A percentile compares a stretch with the other conserved stretches of the same genome.
Conservation (phyloP, 2,113 vertebrate species). For the Poeciliopsis occidentalis region DNA sequence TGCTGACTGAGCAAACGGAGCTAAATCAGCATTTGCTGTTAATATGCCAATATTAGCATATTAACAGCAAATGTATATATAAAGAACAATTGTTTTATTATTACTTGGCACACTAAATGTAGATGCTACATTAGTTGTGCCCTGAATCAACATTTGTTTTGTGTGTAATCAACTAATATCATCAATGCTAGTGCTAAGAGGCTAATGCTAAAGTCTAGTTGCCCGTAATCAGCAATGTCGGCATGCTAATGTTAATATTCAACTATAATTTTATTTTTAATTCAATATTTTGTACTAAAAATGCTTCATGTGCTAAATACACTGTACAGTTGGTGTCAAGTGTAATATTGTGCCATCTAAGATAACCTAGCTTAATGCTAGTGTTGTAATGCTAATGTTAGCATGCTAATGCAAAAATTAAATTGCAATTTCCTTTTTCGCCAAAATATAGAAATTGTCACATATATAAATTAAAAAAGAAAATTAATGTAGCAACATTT, state of each 20-base stretch:
- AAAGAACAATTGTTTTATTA: no score
- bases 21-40: no score
- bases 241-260: neutral
- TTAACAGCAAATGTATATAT: neutral
- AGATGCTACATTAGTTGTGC: no score
- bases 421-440: neutral
- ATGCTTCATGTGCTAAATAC: neutral
- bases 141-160: no score
- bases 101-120: no score
- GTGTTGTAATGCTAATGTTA: neutral
- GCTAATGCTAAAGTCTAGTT: no score
- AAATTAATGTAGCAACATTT: no score
- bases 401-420: neutral
- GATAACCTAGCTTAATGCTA: neutral
- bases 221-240: neutral
- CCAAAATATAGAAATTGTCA: neutral
- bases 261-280: neutral
- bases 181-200: no score
- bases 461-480: no score
- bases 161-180: no score
- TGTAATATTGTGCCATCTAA: neutral
- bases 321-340: neutral
- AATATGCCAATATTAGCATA: neutral
- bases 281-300: neutral
- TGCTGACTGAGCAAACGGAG: neutral